Conservation (phyloP, 2,113 vertebrate genomes). For the Martes martes region DNA sequence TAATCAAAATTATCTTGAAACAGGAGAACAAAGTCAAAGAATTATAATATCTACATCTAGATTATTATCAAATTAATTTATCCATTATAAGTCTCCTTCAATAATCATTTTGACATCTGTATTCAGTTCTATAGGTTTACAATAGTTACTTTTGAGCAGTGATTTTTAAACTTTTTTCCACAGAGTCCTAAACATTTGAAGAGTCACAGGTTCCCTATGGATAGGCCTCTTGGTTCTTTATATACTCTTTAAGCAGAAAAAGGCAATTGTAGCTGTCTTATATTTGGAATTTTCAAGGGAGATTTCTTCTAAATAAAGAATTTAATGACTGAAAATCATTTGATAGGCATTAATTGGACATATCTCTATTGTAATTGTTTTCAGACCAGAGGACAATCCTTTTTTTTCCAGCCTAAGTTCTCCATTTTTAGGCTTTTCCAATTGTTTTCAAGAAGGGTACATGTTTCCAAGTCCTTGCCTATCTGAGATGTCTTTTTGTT, state of each 20-base stretch:
- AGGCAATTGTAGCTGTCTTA: not conserved
- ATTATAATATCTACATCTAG: not conserved
- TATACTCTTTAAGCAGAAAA: not conserved
- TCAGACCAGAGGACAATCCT: not conserved
- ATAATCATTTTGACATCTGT: not conserved
- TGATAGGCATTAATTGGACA: not conserved
- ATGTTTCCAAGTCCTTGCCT: not conserved
- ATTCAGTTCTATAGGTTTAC: not conserved
- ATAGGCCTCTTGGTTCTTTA: not conserved
- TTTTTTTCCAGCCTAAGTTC: not conserved
- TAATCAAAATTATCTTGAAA: not conserved
- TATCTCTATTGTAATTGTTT: not conserved
- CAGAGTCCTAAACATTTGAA: not conserved
- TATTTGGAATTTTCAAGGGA: not conserved
- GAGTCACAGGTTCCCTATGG: not conserved
- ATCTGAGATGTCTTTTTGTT: conserved; percentile 33
- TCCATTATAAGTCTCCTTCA: not conserved
- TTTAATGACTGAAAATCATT: conserved; percentile 3
- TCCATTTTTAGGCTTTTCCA: not conserved
- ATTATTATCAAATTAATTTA: not conserved
- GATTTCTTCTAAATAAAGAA: not conserved
- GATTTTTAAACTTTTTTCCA: not conserved
- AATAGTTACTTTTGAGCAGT: not conserved
- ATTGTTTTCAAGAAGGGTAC: not conserved
- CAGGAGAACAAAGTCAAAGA: not conserved